phyloP scores from a whole-genome alignment of 2,888 invertebrate genomes.

The Hypomecis punctinalis region DNA sequence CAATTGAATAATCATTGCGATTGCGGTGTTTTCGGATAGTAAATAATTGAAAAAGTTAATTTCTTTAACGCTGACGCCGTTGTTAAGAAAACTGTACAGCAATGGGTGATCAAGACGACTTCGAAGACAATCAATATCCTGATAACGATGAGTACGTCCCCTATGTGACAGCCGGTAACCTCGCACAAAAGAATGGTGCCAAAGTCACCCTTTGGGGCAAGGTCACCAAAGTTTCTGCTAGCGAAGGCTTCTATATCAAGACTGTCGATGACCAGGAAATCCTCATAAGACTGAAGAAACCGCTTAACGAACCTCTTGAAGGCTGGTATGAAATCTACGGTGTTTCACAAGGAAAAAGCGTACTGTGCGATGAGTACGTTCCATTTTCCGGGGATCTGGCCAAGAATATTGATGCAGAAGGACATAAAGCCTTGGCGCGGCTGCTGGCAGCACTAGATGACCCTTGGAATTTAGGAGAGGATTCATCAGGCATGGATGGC shows the following conservation, averaged over 20 bases:
- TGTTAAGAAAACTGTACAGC: background rate
- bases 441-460: conserved; percentile 75
- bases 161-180: conserved; percentile 77
- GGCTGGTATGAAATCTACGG: conserved; percentile 82
- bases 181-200: conserved; percentile 76
- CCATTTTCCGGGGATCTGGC: conserved; percentile 70
- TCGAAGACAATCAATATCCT: conserved; percentile 78
- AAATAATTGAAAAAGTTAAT: too few relatives aligned
- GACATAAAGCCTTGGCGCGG: conserved; percentile 73
- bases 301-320: conserved; percentile 72
- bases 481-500: conserved; percentile 57
- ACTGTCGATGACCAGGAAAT: conserved; percentile 80
- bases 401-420: conserved; percentile 74
- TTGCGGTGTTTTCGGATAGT: too few relatives aligned
- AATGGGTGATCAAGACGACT: conserved; percentile 78
- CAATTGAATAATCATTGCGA: too few relatives aligned
- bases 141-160: conserved; percentile 80
- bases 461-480: conserved; percentile 79
- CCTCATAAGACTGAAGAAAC: conserved; percentile 69
- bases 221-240: conserved; percentile 75
- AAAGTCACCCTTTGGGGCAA: conserved; percentile 79
- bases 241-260: conserved; percentile 76
- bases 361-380: conserved; percentile 78
- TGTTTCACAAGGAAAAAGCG: conserved; percentile 74
- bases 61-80: background rate